Conservation (phyloP, 2,888 invertebrate genomes). For the Cecidostiba fungosa region DNA sequence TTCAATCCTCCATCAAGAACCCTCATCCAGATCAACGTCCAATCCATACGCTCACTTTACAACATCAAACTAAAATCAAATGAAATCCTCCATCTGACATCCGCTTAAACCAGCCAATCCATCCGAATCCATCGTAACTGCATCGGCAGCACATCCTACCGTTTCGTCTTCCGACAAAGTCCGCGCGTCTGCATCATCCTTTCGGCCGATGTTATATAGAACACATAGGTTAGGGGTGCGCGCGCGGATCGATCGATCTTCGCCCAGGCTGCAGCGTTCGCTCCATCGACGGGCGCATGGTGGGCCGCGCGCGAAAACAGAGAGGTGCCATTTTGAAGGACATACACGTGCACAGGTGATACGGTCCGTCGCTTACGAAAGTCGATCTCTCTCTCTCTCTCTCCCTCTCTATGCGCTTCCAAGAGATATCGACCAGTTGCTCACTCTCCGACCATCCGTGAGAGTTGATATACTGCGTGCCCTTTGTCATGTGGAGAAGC, state of each 20-base stretch:
- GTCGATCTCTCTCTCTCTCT: no score
- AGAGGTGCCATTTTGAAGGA: slow-evolving; percentile 20
- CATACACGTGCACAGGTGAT: slow-evolving; percentile 14
- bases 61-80: not conserved
- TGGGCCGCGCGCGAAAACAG: not conserved
- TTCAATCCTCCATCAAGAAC: not conserved
- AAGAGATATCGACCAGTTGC: not conserved
- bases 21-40: not conserved
- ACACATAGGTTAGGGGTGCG: not conserved
- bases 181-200: not conserved
- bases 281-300: slow-evolving; percentile 22
- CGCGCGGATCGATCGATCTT: slow-evolving; percentile 43
- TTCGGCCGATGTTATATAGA: not conserved
- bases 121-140: not conserved
- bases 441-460: no score
- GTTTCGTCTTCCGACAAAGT: not conserved
- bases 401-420: no score
- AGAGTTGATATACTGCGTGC: not conserved
- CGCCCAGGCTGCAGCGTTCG: slow-evolving; percentile 20
- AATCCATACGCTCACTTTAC: not conserved
- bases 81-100: not conserved
- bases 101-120: not conserved
- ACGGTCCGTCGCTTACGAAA: not conserved
- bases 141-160: not conserved
- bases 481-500: not conserved